Base-by-base conservation (phyloP, 2,797 vertebrate species). In the Pantherophis vulpinus region DNA sequence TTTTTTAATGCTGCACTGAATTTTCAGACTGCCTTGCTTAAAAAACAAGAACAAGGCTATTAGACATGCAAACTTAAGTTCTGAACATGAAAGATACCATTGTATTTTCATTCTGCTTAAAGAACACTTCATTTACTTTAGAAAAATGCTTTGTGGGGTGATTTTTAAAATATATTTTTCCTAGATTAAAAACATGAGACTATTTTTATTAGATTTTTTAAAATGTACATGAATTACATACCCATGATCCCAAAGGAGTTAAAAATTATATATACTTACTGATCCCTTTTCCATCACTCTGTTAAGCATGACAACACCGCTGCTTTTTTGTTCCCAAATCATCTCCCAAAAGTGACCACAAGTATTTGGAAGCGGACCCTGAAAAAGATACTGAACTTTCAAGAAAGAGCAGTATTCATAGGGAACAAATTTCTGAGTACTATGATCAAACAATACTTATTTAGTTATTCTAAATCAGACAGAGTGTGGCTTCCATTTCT, bases 281-380 rank as follows among this genome's bases (percentile, higher is more conserved):
- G 99, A 99, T 97, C 99, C 99, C 97, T 99, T 99, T 97, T 99
- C 99, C 95, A 99, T 98, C 96, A 99, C 98, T 92, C 99, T 98
- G 98, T 99, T 99, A 94, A 99, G 98, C 99, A 99, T 99, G 97
- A 99, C 98, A 5, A 99, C 99, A 5, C 99, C 99, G 51, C 97
- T 98, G 96, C 98, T 99, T 95, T 98, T 98, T 98, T 99, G 99
- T 96, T 99, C 99, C 99, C 99, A 99, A 94, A 99, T 98, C 99
- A 99, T 99, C 98, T 99, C 99, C 99, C 99, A 99, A 59, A 99
- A 99, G 97, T 99, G 98, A 93, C 99, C 99, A 93, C 99, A 99
- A 16, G 99, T 99, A 95, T 98, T 99, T 94, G 99, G 99, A 97
- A 99, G 97, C 94, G 99, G 99, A 96, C 99, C 99, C 99, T 99